Evolutionary conservation across 2,113 vertebrate genomes (phyloP).

Genomic region (Apteryx mantelli): DNA sequence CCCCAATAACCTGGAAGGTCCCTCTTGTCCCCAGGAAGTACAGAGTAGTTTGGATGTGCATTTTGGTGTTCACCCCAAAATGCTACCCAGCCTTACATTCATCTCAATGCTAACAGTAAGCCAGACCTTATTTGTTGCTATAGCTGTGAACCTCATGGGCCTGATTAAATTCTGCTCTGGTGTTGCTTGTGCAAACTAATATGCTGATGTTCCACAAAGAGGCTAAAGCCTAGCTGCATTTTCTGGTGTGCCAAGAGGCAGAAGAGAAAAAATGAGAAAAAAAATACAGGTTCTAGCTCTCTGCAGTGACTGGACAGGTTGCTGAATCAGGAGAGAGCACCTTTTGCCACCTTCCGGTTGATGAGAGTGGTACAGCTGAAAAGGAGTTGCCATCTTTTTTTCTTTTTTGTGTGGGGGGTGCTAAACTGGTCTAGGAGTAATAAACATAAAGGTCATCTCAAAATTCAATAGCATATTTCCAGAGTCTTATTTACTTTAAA

Average conservation of each 20-base stretch:
- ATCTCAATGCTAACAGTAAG: not conserved
- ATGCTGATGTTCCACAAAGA: not conserved
- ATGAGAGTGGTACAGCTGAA: not conserved
- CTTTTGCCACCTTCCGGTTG: not conserved
- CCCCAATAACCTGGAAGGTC: not conserved
- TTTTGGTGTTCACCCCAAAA: not conserved
- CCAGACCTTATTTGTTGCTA: not conserved
- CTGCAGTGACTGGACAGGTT: not conserved
- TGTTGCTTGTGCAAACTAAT: too few relatives aligned
- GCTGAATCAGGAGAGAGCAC: not conserved
- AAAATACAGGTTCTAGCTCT: not conserved
- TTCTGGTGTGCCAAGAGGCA: not conserved
- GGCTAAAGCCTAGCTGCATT: not conserved
- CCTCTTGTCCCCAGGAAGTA: not conserved
- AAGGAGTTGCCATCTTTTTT: not conserved
- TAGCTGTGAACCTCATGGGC: not conserved
- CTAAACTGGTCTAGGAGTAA: not conserved
- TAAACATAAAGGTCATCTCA: not conserved
- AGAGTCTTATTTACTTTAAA: not conserved
- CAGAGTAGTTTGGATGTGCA: not conserved
- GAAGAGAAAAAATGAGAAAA: not conserved
- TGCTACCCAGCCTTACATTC: not conserved
- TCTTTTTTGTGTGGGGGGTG: not conserved
- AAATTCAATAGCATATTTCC: not conserved
- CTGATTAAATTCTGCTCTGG: not conserved